These are phyloP conservation scores for Solenopsis invicta DNA, from an alignment of 1,140 invertebrate species.

Conservation along the genomic window DNA sequence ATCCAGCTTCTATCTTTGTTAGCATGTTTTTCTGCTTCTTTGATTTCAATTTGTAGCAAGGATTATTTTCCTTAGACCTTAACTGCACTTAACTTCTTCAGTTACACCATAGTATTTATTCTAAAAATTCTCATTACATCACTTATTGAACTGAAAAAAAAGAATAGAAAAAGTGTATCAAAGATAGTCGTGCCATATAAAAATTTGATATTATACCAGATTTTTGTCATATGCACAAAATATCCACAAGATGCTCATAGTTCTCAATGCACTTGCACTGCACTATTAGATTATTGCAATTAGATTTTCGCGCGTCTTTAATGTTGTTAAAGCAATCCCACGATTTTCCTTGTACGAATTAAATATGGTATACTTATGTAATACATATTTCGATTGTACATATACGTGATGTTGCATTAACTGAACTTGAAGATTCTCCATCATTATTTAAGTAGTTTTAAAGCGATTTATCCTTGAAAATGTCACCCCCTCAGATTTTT, in stretches of 20 bases:
- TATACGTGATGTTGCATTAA: constrained; percentile 21
- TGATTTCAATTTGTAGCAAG: constrained; percentile 16
- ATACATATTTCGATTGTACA: constrained; percentile 42
- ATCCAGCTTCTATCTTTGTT: constrained; percentile 41
- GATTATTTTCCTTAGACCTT: constrained; percentile 24
- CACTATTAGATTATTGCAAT: constrained; percentile 58
- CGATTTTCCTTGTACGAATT: background rate
- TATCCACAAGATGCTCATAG: constrained; percentile 20
- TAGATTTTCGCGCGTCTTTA: constrained; percentile 21
- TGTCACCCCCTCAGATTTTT: constrained; percentile 18
- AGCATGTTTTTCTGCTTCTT: constrained; percentile 41
- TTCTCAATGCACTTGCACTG: constrained; percentile 55
- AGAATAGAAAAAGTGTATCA: background rate
- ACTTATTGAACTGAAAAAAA: background rate
- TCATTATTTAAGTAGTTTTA: constrained; percentile 38
- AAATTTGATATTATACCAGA: constrained; percentile 15
- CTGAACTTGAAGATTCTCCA: constrained; percentile 4
- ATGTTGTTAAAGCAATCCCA: background rate
- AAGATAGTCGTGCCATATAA: constrained; percentile 2
- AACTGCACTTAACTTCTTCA: constrained; percentile 30
- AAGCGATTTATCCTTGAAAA: constrained; percentile 16
- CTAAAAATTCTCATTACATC: background rate
- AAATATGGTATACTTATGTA: background rate
- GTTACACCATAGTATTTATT: constrained; percentile 3
- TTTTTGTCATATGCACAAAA: constrained; percentile 36